Evolutionary conservation across 2,888 invertebrate species (phyloP).

Genomic region (Andricus curvator): DNA sequence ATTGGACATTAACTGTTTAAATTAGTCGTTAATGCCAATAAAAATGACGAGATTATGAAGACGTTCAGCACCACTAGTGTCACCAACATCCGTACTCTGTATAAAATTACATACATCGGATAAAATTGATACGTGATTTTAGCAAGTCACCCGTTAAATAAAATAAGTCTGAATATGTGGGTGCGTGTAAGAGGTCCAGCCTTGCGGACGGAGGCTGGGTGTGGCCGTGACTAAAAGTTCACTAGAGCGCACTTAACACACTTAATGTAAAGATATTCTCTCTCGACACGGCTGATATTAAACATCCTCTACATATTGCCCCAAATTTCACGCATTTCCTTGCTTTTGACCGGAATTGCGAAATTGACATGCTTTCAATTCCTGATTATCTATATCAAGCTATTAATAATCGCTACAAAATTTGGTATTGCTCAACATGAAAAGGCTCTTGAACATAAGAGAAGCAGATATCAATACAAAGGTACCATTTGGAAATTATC

Average conservation of each 20-base stretch:
- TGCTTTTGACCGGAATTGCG: neutral
- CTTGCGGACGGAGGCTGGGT: slow-evolving; percentile 75
- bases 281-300: slow-evolving; percentile 3
- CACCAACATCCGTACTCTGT: neutral
- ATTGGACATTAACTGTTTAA: slow-evolving; percentile 3
- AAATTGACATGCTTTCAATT: slow-evolving; percentile 10
- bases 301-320: slow-evolving; percentile 21
- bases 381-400: too few species aligned
- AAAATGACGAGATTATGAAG: slow-evolving; percentile 22
- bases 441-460: neutral
- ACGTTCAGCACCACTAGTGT: neutral
- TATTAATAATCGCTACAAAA: too few species aligned
- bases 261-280: slow-evolving; percentile 54
- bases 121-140: slow-evolving; percentile 6
- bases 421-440: neutral
- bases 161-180: slow-evolving; percentile 62
- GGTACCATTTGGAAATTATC: neutral
- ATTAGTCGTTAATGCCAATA: slow-evolving; percentile 6
- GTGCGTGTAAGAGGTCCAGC: slow-evolving; percentile 74
- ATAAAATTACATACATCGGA: neutral
- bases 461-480: neutral
- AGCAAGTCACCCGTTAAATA: slow-evolving; percentile 60
- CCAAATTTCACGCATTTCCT: slow-evolving; percentile 25
- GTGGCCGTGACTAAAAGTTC: slow-evolving; percentile 78
- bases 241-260: slow-evolving; percentile 75